Conservation (phyloP, 2,797 vertebrate genomes). For the Muscicapa striata region DNA sequence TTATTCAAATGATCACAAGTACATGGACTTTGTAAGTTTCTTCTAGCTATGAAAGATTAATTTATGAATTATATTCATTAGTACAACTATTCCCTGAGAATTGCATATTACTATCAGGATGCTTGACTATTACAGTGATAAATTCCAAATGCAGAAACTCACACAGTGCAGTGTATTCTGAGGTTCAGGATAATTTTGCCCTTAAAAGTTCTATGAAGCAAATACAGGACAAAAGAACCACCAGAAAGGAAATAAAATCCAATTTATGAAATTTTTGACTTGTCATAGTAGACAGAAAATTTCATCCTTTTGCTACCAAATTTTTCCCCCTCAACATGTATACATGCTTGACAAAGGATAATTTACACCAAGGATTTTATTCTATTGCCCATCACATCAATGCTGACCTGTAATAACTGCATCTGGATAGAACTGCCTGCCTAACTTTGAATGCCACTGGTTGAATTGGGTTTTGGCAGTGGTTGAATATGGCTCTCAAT, state of each 20-base stretch:
- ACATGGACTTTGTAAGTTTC: background rate
- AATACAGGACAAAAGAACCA: background rate
- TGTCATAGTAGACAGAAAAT: background rate
- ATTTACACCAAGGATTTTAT: background rate
- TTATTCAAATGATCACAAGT: background rate
- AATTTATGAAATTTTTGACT: background rate
- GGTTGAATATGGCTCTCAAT: background rate
- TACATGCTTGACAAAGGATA: background rate
- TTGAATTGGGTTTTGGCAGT: background rate
- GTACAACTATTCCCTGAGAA: background rate
- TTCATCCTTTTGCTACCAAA: background rate
- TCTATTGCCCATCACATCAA: background rate
- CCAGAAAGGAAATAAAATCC: background rate
- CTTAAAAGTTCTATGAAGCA: background rate
- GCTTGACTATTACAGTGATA: background rate
- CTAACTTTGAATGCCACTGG: background rate
- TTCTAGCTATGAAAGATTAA: background rate
- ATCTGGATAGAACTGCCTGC: background rate
- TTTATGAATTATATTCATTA: background rate
- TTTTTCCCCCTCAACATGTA: fast-evolving
- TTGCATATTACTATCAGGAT: background rate
- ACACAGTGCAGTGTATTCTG: background rate
- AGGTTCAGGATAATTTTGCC: background rate
- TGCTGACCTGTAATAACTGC: background rate
- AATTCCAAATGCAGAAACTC: background rate